phyloP scores from a whole-genome alignment of 2,797 vertebrate species.

The Sebastes hopkinsi region DNA sequence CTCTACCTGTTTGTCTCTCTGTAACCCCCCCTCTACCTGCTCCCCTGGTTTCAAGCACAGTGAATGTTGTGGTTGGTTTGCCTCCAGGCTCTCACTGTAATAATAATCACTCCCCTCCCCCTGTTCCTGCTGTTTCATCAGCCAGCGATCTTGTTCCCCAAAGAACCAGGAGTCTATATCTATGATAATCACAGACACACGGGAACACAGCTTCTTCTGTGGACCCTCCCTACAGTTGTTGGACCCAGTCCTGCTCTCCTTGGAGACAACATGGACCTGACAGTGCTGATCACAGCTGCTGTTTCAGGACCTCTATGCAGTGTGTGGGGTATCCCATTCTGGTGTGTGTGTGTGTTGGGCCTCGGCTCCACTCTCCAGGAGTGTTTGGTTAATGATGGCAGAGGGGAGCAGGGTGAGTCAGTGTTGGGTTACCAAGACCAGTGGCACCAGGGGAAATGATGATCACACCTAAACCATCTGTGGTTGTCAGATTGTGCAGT shows the following conservation, averaged over 20 bases:
- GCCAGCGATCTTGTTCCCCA: conserved; percentile 19
- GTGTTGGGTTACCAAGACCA: conserved; percentile 37
- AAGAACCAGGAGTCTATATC: conserved; percentile 26
- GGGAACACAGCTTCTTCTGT: neutral
- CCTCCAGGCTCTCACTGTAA: conserved; percentile 35
- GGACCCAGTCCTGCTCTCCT: neutral
- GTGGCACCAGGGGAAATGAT: conserved; percentile 13
- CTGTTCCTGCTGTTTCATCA: conserved; percentile 28
- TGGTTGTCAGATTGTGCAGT: neutral
- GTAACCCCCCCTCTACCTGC: conserved; percentile 36
- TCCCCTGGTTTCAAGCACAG: conserved; percentile 7
- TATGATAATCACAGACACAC: conserved; percentile 29
- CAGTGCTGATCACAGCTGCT: conserved; percentile 26
- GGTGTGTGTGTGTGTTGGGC: conserved; percentile 1
- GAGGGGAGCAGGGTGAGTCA: neutral
- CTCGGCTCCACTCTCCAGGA: conserved; percentile 1
- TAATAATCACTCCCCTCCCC: conserved; percentile 30
- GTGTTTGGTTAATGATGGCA: conserved; percentile 33
- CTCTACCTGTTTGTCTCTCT: conserved; percentile 11
- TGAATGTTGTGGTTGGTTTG: conserved; percentile 55
- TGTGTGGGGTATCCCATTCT: neutral
- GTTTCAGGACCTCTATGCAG: conserved; percentile 14
- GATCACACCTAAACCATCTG: conserved; percentile 1
- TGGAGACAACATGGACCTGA: conserved; percentile 12
- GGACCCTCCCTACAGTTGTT: neutral